These are phyloP conservation scores for Leptothorax acervorum DNA, from an alignment of 2,888 invertebrate species.

Conservation along the genomic window DNA sequence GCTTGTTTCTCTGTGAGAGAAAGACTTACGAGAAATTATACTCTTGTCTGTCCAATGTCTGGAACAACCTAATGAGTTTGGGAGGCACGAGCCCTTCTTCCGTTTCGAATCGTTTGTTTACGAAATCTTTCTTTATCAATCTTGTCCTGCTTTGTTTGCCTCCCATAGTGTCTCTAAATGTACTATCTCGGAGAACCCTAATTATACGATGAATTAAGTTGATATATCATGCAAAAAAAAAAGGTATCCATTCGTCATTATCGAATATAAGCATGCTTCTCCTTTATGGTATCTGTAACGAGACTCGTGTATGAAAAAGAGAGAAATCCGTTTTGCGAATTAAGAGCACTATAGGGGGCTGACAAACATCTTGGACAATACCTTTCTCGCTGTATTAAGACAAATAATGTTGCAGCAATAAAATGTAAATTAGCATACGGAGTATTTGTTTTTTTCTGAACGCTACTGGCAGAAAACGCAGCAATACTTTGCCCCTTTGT, in stretches of 20 bases:
- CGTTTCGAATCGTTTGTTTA: conserved; percentile 33
- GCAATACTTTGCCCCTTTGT: conserved; percentile 74
- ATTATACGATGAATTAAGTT: conserved; percentile 49
- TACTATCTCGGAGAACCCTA: conserved; percentile 35
- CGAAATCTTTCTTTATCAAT: conserved; percentile 48
- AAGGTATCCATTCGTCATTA: background rate
- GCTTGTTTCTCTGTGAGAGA: conserved; percentile 55
- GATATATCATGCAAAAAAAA: conserved; percentile 20
- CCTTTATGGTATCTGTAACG: conserved; percentile 38
- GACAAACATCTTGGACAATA: conserved; percentile 77
- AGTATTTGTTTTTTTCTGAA: conserved; percentile 79
- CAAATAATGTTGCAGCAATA: conserved; percentile 84
- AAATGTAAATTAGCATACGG: conserved; percentile 84
- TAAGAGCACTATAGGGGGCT: conserved; percentile 77
- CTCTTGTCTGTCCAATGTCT: conserved; percentile 81
- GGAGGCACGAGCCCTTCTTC: conserved; percentile 72
- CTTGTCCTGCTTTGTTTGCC: conserved; percentile 72
- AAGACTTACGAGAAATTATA: conserved; percentile 30
- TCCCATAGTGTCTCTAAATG: conserved; percentile 69
- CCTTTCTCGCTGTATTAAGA: conserved; percentile 81
- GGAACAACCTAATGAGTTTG: conserved; percentile 85
- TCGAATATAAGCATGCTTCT: conserved; percentile 59
- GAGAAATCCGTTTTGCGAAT: conserved; percentile 60
- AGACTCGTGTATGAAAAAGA: conserved; percentile 11
- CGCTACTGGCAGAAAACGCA: conserved; percentile 79